A percentile compares a stretch with the other conserved stretches of the same genome.
phyloP scores from a whole-genome alignment of 2,797 vertebrate genomes.

The Coreius guichenoti region DNA sequence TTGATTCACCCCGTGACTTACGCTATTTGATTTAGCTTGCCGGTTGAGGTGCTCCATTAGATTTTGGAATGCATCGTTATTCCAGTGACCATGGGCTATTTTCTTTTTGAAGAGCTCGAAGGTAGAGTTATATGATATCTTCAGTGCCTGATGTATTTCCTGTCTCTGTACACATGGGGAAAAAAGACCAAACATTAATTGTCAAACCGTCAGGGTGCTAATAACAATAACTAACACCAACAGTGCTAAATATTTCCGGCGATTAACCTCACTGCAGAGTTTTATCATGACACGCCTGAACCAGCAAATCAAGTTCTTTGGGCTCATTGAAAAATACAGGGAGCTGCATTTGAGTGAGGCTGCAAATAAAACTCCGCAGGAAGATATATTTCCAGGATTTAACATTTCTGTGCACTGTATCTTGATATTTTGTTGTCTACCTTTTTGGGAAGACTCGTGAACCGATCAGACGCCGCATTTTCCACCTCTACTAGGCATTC shows the following conservation, averaged over 20 bases:
- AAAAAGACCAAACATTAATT: neutral
- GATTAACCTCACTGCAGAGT: too few species aligned
- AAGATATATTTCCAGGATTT: neutral
- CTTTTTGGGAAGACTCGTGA: conserved; percentile 17
- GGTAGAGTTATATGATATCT: neutral
- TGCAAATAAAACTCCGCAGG: neutral
- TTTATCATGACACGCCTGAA: neutral
- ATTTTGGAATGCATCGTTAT: neutral
- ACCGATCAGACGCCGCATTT: neutral
- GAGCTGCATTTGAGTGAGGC: neutral
- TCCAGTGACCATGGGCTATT: conserved; percentile 3
- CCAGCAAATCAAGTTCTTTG: neutral
- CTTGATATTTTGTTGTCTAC: neutral
- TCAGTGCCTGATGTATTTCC: neutral
- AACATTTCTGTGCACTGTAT: neutral
- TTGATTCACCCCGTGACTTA: neutral
- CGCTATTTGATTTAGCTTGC: neutral
- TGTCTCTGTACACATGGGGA: neutral
- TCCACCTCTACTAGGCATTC: neutral
- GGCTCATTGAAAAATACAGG: neutral
- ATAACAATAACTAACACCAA: neutral
- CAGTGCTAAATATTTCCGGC: neutral
- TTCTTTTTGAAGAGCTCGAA: conserved; percentile 46
- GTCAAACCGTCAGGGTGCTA: neutral
- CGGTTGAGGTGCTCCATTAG: conserved; percentile 21